Percentiles rank a stretch among this genome's conserved stretches.
Evolutionary conservation across 2,797 vertebrate species (phyloP).

Genomic region (Prunella strophiata): DNA sequence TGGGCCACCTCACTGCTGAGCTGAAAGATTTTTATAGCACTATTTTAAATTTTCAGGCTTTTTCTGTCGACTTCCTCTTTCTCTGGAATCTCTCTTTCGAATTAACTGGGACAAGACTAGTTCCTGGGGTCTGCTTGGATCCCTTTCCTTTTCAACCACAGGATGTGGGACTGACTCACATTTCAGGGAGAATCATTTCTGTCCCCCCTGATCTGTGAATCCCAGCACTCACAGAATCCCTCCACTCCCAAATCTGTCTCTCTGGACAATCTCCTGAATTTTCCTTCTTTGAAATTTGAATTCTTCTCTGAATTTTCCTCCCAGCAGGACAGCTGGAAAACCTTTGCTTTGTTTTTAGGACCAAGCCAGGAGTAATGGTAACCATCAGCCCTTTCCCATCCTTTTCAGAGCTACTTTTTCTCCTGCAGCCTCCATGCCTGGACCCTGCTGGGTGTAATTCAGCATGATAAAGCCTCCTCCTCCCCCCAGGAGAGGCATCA

Average conservation of each 20-base stretch:
- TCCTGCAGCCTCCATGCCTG: background rate
- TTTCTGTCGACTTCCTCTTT: constrained; percentile 25
- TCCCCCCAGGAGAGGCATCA: background rate
- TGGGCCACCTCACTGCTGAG: background rate
- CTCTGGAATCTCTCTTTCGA: background rate
- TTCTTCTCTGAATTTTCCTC: background rate
- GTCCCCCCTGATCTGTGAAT: too few species aligned
- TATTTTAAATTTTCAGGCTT: background rate
- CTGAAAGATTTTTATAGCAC: background rate
- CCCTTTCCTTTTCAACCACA: background rate
- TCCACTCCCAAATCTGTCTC: background rate
- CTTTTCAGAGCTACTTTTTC: background rate
- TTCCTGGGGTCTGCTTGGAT: background rate
- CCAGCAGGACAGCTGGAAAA: background rate
- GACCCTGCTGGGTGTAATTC: background rate
- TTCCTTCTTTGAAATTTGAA: background rate
- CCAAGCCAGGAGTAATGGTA: background rate
- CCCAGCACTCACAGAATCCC: background rate
- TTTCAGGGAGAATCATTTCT: background rate
- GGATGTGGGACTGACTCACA: background rate
- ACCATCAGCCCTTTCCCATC: background rate
- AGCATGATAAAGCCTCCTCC: background rate
- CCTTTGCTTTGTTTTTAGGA: background rate
- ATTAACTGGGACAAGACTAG: background rate
- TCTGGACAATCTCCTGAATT: background rate